A percentile compares a stretch with the other conserved stretches of the same genome.
These are phyloP conservation scores for Acanthurus leucopareius DNA, from an alignment of 2,797 vertebrate species.

Conservation along the genomic window DNA sequence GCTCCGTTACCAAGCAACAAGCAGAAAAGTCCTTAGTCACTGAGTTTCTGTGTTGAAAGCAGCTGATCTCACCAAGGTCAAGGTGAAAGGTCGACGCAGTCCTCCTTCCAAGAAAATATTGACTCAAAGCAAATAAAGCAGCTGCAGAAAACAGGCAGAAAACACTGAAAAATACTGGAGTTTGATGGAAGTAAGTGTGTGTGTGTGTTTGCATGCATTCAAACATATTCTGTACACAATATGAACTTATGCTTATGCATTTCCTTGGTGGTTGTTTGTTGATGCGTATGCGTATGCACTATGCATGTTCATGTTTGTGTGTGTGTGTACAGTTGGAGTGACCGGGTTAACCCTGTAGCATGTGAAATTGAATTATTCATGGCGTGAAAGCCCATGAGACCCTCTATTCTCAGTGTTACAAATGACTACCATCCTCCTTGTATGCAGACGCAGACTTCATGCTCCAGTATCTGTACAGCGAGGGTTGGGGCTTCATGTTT, in stretches of 20 bases:
- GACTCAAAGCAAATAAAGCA: constrained; percentile 46
- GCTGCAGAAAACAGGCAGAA: background rate
- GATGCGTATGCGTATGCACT: constrained; percentile 28
- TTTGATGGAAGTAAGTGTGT: background rate
- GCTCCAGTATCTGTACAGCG: constrained; percentile 47
- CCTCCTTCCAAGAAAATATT: constrained; percentile 60
- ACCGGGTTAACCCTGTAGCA: constrained; percentile 66
- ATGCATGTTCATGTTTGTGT: constrained; percentile 32
- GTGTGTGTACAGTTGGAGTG: constrained; percentile 54
- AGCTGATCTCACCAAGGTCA: constrained; percentile 56
- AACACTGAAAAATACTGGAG: background rate
- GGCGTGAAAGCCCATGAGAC: constrained; percentile 62
- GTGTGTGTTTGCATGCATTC: background rate
- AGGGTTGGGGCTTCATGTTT: constrained; percentile 57
- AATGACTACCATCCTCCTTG: constrained; percentile 66
- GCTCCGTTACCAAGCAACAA: constrained; percentile 75
- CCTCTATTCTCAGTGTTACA: constrained; percentile 69
- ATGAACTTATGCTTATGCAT: constrained; percentile 15
- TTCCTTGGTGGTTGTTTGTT: constrained; percentile 41
- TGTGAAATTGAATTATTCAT: constrained; percentile 79
- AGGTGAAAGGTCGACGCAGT: constrained; percentile 63
- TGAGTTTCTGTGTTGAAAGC: constrained; percentile 54
- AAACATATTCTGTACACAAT: background rate
- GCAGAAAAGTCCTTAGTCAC: constrained; percentile 73
- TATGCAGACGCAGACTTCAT: constrained; percentile 44